Conservation (phyloP, 53 echinoderm and acorn worm genomes). For the Hippasteria phrygiana region DNA sequence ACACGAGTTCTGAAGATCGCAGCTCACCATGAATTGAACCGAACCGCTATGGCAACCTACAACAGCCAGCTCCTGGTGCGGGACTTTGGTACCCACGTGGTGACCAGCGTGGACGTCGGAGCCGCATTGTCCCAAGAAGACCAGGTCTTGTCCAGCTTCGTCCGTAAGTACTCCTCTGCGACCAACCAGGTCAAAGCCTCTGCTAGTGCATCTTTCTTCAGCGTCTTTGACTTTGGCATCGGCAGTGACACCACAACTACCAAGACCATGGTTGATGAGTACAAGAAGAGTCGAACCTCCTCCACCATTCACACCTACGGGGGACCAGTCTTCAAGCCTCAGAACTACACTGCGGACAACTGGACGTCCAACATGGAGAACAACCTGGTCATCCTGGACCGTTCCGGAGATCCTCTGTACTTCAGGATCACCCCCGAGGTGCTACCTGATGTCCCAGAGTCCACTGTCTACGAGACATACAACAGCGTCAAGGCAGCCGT, state of each 20-base stretch:
- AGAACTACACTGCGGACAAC: constrained; percentile 43
- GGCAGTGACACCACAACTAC: constrained; percentile 23
- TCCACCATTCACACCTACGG: constrained; percentile 23
- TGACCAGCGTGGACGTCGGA: constrained; percentile 58
- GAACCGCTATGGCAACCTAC: constrained; percentile 51
- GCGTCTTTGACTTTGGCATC: constrained; percentile 23
- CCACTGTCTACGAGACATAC: constrained; percentile 42
- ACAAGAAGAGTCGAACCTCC: constrained; percentile 42
- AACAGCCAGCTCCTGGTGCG: constrained; percentile 56
- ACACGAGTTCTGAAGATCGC: constrained; percentile 39
- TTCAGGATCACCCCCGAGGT: constrained; percentile 54
- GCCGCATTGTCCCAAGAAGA: constrained; percentile 42
- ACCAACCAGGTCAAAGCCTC: constrained; percentile 54
- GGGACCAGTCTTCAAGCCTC: constrained; percentile 37
- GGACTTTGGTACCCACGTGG: constrained; percentile 66
- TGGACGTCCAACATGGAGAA: constrained; percentile 51
- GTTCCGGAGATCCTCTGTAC: constrained; percentile 60
- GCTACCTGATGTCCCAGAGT: constrained; percentile 47
- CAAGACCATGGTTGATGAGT: constrained; percentile 35
- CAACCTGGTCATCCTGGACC: constrained; percentile 56
- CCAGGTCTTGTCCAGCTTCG: constrained; percentile 56
- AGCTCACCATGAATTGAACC: constrained; percentile 56
- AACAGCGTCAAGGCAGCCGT: constrained; percentile 50
- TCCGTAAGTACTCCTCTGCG: constrained; percentile 47
- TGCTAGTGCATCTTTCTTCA: constrained; percentile 59